phyloP scores from a whole-genome alignment of 2,797 vertebrate genomes.

The Nyctalus aviator region DNA sequence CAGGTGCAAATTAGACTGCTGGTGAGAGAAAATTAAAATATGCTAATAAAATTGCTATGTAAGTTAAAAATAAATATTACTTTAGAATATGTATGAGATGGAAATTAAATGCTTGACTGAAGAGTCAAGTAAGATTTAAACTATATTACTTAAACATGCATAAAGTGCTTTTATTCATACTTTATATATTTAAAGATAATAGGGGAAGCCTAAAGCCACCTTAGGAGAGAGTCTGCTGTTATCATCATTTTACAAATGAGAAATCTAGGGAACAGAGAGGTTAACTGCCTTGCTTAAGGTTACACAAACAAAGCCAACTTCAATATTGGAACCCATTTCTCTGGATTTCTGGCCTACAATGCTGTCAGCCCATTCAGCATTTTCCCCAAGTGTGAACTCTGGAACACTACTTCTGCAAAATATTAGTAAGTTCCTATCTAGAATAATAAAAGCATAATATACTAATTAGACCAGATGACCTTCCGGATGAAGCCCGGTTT shows the following conservation, averaged over 20 bases:
- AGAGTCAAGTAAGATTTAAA: conserved; percentile 42
- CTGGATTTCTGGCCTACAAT: conserved; percentile 28
- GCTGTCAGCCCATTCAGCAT: background rate
- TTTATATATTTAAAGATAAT: conserved; percentile 6
- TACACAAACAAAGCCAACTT: conserved; percentile 46
- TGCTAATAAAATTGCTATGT: conserved; percentile 42
- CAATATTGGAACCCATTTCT: background rate
- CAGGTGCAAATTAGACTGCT: background rate
- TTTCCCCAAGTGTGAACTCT: conserved; percentile 19
- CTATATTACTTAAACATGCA: conserved; percentile 14
- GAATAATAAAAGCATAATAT: too few species aligned
- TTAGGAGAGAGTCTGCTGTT: background rate
- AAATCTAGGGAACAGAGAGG: background rate
- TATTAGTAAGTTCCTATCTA: background rate
- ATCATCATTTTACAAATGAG: conserved; percentile 30
- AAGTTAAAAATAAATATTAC: conserved; percentile 49
- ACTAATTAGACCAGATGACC: too few species aligned
- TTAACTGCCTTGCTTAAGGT: background rate
- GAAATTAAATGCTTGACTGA: conserved; percentile 41
- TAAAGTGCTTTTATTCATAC: background rate
- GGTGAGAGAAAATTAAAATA: conserved; percentile 22
- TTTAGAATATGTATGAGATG: conserved; percentile 51
- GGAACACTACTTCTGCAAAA: conserved; percentile 26
- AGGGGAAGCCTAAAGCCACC: background rate
- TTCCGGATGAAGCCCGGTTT: too few species aligned